Evolutionary conservation across 2,888 invertebrate species (phyloP), one percentile per base, ranked within the genome.

Genomic region (Yponomeuta malinellus): DNA sequence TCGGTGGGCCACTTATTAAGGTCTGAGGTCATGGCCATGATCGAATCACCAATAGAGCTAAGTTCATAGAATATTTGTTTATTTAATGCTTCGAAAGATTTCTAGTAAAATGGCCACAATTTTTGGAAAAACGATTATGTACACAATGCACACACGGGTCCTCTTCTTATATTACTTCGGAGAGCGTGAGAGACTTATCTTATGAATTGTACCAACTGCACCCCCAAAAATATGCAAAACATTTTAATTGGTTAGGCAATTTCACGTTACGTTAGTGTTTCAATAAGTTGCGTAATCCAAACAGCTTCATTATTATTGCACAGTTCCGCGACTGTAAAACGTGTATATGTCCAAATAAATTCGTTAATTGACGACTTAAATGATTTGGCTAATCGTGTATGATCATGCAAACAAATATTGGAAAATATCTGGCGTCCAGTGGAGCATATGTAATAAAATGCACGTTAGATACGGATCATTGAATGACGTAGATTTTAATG

Each of bases 41-140:
- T 52, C 68, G 37, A 33, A 15, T 5, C 23, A 37, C 68, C 23
- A 52, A 77, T 73, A 15, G 15, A 4, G 52, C 52, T 15, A 15
- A 59, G 52, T 59, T 59, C 0, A 59, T 59, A 59, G 15, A 59
- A 59, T 59, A 15, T 59, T 2, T 59, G 52, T 8, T 52, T 52
- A 8, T 52, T 52, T 12, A 52, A 12, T 12, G 12, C 52, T 59
- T 59, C 12, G 52, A 59, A 59, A 59, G 12, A 15, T 59, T 15
- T 12, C 15, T 59, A 15, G 12, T 59, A 59, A 15, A 5, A 2
- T 59, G 12, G 15, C 4, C 15, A 59, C 15, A 2, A 15, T 59
- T 15, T 12, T 12, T 15, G 52, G 5, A 59, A 59, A 59, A 12
- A 59, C 10, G 2, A 52, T 52, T 10, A 52, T 52, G 4, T 4